Evolutionary conservation across 2,888 invertebrate species (phyloP).

Genomic region (Tenthredo livida): DNA sequence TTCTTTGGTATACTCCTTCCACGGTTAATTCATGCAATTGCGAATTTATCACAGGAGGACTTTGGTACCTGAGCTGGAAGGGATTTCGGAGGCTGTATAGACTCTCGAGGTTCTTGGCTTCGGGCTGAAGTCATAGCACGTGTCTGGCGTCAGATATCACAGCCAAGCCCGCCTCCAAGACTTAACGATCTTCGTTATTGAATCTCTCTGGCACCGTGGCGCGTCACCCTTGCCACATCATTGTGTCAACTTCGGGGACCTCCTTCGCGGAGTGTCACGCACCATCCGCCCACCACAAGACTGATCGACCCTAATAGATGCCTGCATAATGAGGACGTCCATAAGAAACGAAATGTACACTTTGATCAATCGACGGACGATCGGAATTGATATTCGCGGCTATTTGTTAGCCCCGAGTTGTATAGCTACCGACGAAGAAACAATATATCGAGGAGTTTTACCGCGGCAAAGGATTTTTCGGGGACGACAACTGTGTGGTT

Average conservation of each 20-base stretch:
- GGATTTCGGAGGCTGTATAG: background rate
- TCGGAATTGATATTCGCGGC: background rate
- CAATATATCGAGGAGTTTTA: slow-evolving; percentile 60
- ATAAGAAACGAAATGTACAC: slow-evolving; percentile 31
- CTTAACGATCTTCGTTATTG: slow-evolving; percentile 76
- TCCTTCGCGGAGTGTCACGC: slow-evolving; percentile 63
- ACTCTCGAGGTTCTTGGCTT: slow-evolving; percentile 59
- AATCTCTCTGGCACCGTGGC: slow-evolving; percentile 67
- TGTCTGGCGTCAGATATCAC: slow-evolving; percentile 75
- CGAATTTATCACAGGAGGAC: background rate
- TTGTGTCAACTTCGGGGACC: slow-evolving; percentile 70
- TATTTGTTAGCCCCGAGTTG: background rate
- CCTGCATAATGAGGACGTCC: slow-evolving; percentile 67
- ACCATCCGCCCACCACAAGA: slow-evolving; percentile 71
- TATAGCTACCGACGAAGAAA: background rate
- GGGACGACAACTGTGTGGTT: slow-evolving; percentile 55
- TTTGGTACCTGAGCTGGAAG: background rate
- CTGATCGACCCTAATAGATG: slow-evolving; percentile 73
- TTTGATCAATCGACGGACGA: slow-evolving; percentile 32
- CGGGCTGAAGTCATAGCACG: slow-evolving; percentile 68
- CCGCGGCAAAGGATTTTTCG: slow-evolving; percentile 50
- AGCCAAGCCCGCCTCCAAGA: slow-evolving; percentile 59
- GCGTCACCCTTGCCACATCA: slow-evolving; percentile 59
- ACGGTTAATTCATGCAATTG: background rate
- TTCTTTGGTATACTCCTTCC: background rate